Conservation (phyloP, 2,113 vertebrate species). For the Ceratotherium simum region DNA sequence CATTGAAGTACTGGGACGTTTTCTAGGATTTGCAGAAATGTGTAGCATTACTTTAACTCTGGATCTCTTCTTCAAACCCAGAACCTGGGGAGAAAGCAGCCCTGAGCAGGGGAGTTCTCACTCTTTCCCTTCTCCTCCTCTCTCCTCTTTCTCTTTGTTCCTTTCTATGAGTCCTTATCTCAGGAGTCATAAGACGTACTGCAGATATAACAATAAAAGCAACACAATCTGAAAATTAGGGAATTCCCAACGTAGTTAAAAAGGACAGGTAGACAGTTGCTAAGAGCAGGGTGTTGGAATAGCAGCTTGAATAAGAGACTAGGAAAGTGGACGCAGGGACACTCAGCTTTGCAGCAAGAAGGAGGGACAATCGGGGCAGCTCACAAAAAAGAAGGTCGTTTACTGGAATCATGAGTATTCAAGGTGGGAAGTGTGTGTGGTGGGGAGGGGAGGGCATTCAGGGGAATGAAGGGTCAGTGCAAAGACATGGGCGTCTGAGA, state of each 20-base stretch:
- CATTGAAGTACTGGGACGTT: not conserved
- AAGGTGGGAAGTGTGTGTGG: not conserved
- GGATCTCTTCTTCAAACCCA: not conserved
- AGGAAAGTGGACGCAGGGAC: not conserved
- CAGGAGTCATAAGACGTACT: not conserved
- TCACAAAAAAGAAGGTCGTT: not conserved
- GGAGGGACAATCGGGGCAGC: not conserved
- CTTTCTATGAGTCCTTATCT: not conserved
- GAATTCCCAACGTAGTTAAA: not conserved
- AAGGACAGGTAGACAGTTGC: not conserved
- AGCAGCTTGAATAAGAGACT: not conserved
- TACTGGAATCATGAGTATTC: not conserved
- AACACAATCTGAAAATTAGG: not conserved
- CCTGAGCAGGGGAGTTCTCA: too few species aligned
- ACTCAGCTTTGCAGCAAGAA: not conserved
- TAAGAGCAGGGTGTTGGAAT: not conserved
- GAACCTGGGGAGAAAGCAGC: not conserved
- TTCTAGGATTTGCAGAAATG: constrained; percentile 12
- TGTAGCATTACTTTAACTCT: not conserved
- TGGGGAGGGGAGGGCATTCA: not conserved
- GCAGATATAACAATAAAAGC: not conserved
- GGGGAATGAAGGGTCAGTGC: not conserved
- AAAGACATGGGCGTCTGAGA: not conserved
- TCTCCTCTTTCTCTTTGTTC: not conserved
- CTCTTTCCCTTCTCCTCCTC: not conserved